phyloP scores from a whole-genome alignment of 2,797 vertebrate species.

The Nannoperca australis region DNA sequence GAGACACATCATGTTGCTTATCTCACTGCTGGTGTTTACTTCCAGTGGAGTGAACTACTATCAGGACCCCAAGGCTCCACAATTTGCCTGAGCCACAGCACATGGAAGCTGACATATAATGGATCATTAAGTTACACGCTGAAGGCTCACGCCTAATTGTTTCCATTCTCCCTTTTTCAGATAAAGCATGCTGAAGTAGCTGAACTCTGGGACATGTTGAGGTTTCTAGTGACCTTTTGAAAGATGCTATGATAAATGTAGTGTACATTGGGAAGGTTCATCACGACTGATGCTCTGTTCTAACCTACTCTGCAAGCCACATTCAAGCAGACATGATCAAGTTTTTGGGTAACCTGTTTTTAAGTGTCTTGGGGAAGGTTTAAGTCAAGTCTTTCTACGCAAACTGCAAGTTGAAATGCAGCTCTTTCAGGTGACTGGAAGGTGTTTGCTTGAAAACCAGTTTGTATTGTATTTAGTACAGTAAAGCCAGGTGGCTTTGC shows the following conservation, averaged over 20 bases:
- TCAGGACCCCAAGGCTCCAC: conserved; percentile 32
- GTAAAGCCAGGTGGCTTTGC: not conserved
- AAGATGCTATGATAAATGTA: conserved; percentile 9
- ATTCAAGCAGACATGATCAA: not conserved
- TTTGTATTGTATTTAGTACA: not conserved
- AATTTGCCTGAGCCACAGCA: conserved; percentile 34
- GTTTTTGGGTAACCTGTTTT: conserved; percentile 4
- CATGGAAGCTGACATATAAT: conserved; percentile 41
- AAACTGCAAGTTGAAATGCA: not conserved
- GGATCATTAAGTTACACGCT: conserved; percentile 39
- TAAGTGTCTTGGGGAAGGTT: not conserved
- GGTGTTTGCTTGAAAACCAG: not conserved
- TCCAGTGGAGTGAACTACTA: conserved; percentile 25
- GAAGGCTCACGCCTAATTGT: conserved; percentile 26
- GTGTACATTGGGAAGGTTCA: not conserved
- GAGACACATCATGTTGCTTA: conserved; percentile 39
- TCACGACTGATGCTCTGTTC: not conserved
- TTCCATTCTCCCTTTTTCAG: conserved; percentile 32
- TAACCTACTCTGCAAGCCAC: conserved; percentile 1
- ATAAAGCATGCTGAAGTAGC: conserved; percentile 2
- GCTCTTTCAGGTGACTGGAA: not conserved
- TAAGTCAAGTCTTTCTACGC: not conserved
- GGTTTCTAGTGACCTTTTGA: conserved; percentile 23
- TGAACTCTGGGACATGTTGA: not conserved
- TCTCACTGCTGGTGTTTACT: conserved; percentile 36